phyloP scores from a whole-genome alignment of 2,797 vertebrate genomes.

The Glossophaga mutica region DNA sequence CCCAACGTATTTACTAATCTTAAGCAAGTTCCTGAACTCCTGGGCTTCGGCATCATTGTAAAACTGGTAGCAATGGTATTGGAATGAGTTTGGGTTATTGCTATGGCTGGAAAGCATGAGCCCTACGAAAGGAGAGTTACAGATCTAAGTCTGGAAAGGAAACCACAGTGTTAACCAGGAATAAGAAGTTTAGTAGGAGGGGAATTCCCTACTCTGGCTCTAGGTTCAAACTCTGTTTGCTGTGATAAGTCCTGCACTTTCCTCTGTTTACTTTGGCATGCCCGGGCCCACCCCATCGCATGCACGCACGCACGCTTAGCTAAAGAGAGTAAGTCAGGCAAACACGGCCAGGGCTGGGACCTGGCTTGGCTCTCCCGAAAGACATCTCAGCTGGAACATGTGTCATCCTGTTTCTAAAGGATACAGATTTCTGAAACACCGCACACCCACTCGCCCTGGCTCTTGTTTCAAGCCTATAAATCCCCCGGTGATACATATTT shows the following conservation, averaged over 20 bases:
- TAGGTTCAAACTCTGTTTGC: slow-evolving; percentile 8
- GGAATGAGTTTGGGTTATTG: background rate
- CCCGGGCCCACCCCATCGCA: background rate
- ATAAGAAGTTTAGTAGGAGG: slow-evolving; percentile 23
- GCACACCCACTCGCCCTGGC: background rate
- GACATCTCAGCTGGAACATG: background rate
- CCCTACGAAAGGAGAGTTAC: background rate
- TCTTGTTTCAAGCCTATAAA: background rate
- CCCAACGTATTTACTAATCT: background rate
- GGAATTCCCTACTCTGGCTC: slow-evolving; percentile 48
- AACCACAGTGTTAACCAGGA: slow-evolving; percentile 59
- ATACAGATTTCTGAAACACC: background rate
- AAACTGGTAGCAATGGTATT: background rate
- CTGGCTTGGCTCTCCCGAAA: background rate
- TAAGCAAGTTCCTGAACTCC: background rate
- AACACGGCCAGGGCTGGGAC: background rate
- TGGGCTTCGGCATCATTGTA: background rate
- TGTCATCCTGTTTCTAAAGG: background rate
- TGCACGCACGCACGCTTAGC: background rate
- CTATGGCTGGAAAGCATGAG: background rate
- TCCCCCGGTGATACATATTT: background rate
- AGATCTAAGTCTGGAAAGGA: background rate
- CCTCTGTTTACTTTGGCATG: slow-evolving; percentile 58
- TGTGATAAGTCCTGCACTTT: background rate
- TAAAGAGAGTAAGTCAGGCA: background rate